Evolutionary conservation across 2,888 invertebrate genomes (phyloP).

Genomic region (Drosophila cognata): DNA sequence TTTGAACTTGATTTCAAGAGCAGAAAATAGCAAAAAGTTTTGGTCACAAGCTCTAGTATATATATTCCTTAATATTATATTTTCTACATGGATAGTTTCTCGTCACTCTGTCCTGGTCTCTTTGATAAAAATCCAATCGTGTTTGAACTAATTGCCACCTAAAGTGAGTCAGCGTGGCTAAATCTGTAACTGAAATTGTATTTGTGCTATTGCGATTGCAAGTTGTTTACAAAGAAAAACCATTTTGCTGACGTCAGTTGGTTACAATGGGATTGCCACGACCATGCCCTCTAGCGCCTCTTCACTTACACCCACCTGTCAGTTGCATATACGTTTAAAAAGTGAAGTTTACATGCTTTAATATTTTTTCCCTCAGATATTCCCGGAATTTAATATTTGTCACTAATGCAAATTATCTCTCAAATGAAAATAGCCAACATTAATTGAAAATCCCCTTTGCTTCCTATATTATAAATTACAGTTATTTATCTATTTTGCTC

Average conservation of each 20-base stretch:
- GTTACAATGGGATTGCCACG: slow-evolving; percentile 29
- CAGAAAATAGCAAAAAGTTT: not conserved
- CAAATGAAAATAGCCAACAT: slow-evolving; percentile 10
- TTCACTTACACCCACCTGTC: slow-evolving; percentile 31
- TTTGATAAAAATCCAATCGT: slow-evolving; percentile 47
- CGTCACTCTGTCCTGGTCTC: not conserved
- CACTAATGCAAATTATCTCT: slow-evolving; percentile 38
- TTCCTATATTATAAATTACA: slow-evolving; percentile 25
- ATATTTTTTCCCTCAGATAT: slow-evolving; percentile 17
- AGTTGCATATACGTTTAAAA: slow-evolving; percentile 40
- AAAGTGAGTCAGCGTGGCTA: slow-evolving; percentile 31
- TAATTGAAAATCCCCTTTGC: slow-evolving; percentile 21
- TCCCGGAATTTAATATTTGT: slow-evolving; percentile 30
- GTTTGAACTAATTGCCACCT: slow-evolving; percentile 22
- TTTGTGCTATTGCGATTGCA: slow-evolving; percentile 26
- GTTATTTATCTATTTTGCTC: slow-evolving; percentile 30
- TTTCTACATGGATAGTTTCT: not conserved
- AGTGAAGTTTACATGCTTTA: slow-evolving; percentile 42
- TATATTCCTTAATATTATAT: not conserved
- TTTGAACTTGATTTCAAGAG: slow-evolving; percentile 54
- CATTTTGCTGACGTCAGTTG: slow-evolving; percentile 49
- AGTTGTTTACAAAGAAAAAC: slow-evolving; percentile 52
- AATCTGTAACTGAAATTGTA: slow-evolving; percentile 27
- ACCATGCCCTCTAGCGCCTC: slow-evolving; percentile 17
- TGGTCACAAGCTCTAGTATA: not conserved